Percentiles rank a stretch among this genome's conserved stretches.
phyloP scores from a whole-genome alignment of 2,888 invertebrate genomes.

The Argyresthia albistria region DNA sequence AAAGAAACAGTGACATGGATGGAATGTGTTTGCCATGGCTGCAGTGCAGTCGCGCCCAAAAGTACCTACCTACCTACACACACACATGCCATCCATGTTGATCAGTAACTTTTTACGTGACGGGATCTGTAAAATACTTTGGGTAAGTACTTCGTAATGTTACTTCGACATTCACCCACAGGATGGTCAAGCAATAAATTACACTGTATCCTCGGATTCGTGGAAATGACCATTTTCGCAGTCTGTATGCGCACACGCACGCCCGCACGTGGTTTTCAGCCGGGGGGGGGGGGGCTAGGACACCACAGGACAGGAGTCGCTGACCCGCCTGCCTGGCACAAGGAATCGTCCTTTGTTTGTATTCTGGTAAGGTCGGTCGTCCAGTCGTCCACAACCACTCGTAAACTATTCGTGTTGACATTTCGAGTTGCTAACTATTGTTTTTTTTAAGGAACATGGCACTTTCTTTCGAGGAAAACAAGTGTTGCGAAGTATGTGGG shows the following conservation, averaged over 20 bases:
- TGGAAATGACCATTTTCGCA: constrained; percentile 62
- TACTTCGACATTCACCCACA: too few relatives aligned
- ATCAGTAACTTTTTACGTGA: too few relatives aligned
- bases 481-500: too few relatives aligned
- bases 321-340: constrained; percentile 60
- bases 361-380: constrained; percentile 51
- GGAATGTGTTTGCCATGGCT: too few relatives aligned
- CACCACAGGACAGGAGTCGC: constrained; percentile 41
- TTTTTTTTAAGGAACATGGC: constrained; percentile 29
- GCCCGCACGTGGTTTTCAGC: constrained; percentile 31
- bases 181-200: too few relatives aligned
- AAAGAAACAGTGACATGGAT: too few relatives aligned
- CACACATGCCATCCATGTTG: too few relatives aligned
- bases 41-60: too few relatives aligned
- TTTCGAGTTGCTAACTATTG: constrained; percentile 48
- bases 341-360: constrained; percentile 43
- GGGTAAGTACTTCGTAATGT: too few relatives aligned
- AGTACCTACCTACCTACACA: too few relatives aligned
- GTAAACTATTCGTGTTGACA: constrained; percentile 52
- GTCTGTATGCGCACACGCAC: constrained; percentile 34
- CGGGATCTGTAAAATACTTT: too few relatives aligned
- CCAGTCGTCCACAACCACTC: constrained; percentile 17
- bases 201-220: constrained; percentile 22
- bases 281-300: constrained; percentile 17
- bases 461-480: too few relatives aligned